Percentiles rank a stretch among this genome's conserved stretches.
Evolutionary conservation across 2,797 vertebrate species (phyloP).

Genomic region (Cephalopachus bancanus): DNA sequence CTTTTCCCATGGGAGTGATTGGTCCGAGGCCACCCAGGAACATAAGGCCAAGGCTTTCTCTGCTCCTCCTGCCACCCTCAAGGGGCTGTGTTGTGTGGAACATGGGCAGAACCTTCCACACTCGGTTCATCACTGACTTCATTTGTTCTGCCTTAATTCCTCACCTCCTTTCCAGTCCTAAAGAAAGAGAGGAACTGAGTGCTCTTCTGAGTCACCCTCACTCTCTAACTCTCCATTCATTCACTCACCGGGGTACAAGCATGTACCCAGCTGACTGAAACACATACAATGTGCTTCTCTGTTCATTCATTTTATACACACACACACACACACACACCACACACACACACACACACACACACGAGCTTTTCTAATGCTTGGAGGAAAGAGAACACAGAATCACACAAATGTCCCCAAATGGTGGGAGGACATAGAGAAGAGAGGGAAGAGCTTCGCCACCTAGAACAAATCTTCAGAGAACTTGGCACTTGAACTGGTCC

Average conservation of each 20-base stretch:
- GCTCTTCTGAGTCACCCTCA: neutral
- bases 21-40: neutral
- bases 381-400: neutral
- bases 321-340: too few species aligned
- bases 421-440: neutral
- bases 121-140: neutral
- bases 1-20: neutral
- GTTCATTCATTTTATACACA: too few species aligned
- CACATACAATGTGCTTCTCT: too few species aligned
- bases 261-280: neutral
- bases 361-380: neutral
- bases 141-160: too few species aligned
- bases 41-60: neutral
- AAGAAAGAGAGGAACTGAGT: neutral
- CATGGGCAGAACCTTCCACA: too few species aligned
- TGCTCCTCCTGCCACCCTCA: neutral
- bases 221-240: neutral
- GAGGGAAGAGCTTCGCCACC: neutral
- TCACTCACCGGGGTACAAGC: neutral
- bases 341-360: too few species aligned
- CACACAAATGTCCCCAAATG: fast-evolving
- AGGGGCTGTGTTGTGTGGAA: neutral
- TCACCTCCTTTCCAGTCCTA: neutral
- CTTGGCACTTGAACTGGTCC: neutral
- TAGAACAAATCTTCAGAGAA: neutral